A percentile compares a stretch with the other conserved stretches of the same genome.
phyloP scores from a whole-genome alignment of 2,113 vertebrate genomes.

The Propithecus coquereli region DNA sequence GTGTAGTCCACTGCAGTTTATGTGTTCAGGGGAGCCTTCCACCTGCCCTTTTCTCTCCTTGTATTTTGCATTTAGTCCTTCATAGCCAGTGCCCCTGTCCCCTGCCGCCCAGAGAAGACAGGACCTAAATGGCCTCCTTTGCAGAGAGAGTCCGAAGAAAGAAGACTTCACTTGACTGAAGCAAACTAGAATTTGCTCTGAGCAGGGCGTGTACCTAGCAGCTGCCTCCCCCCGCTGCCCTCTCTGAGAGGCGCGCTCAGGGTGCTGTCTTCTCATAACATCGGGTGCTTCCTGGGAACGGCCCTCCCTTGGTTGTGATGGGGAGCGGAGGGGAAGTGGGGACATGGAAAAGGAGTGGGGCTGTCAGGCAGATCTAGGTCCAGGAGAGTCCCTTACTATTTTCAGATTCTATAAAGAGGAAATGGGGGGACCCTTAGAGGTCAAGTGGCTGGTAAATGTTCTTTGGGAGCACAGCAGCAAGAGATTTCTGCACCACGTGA shows the following conservation, averaged over 20 bases:
- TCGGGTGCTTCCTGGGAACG: neutral
- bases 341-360: neutral
- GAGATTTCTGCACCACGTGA: neutral
- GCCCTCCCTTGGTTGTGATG: neutral
- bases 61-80: neutral
- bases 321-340: neutral
- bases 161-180: neutral
- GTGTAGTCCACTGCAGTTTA: neutral
- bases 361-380: neutral
- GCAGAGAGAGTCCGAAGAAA: neutral
- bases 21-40: neutral
- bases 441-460: neutral
- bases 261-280: neutral
- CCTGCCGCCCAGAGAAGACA: neutral
- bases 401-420: slow-evolving; percentile 18
- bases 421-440: neutral
- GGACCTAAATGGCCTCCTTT: neutral
- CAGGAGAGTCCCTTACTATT: neutral
- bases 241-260: neutral
- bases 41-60: neutral
- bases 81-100: neutral
- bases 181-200: neutral
- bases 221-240: neutral
- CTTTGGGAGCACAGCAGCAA: neutral
- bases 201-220: neutral